Conservation (phyloP, 2,113 vertebrate species). For the Xiphophorus hellerii region DNA sequence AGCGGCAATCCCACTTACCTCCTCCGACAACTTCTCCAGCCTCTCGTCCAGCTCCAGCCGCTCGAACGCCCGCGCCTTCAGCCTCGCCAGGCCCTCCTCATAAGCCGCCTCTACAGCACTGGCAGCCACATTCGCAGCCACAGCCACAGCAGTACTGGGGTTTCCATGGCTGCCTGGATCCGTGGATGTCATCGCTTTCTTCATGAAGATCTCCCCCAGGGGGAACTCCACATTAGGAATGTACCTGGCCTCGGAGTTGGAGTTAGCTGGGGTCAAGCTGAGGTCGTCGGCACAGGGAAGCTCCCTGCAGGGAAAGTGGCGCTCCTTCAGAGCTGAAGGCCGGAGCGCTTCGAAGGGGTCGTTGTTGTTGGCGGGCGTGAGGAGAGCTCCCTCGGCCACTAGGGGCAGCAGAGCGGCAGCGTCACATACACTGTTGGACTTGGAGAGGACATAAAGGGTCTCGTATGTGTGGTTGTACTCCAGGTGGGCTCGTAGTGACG, state of each 20-base stretch:
- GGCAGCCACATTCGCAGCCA: slow-evolving; percentile 85
- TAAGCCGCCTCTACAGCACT: slow-evolving; percentile 91
- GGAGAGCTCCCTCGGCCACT: slow-evolving; percentile 85
- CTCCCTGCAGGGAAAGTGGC: slow-evolving; percentile 80
- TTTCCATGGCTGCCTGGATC: slow-evolving; percentile 77
- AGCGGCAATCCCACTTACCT: slow-evolving; percentile 66
- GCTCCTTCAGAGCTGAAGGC: slow-evolving; percentile 91
- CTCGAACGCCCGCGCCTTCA: slow-evolving; percentile 94
- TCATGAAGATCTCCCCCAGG: slow-evolving; percentile 89
- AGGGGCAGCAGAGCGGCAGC: slow-evolving; percentile 90
- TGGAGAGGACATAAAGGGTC: slow-evolving; percentile 98
- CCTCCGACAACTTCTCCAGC: slow-evolving; percentile 94
- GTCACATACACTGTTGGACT: slow-evolving; percentile 96
- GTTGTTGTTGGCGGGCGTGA: slow-evolving; percentile 82
- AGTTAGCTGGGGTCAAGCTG: slow-evolving; percentile 78
- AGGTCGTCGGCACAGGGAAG: slow-evolving; percentile 81
- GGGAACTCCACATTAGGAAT: slow-evolving; percentile 97
- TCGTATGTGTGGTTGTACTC: slow-evolving; percentile 99
- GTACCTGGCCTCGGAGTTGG: slow-evolving; percentile 82
- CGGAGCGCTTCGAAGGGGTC: slow-evolving; percentile 90
- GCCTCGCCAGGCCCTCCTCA: slow-evolving; percentile 93
- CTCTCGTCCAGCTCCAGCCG: slow-evolving; percentile 94
- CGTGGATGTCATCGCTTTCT: slow-evolving; percentile 87
- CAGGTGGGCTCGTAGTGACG: slow-evolving; percentile 94
- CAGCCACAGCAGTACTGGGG: slow-evolving; percentile 84